These are phyloP conservation scores for Labrus mixtus DNA, from an alignment of 2,113 vertebrate species.

Conservation along the genomic window DNA sequence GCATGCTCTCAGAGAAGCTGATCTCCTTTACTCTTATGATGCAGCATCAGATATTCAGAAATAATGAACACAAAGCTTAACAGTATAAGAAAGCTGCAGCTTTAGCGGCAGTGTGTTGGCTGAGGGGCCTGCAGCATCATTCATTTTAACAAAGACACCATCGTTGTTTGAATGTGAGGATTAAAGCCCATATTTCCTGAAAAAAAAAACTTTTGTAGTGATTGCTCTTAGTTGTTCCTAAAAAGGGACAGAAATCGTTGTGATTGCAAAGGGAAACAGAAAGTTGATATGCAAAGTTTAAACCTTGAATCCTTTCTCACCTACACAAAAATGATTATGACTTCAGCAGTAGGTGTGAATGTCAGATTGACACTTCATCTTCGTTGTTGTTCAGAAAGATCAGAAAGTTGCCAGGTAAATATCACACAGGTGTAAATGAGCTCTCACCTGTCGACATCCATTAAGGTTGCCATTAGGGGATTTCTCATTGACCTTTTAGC, in stretches of 20 bases:
- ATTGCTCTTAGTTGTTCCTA: background rate
- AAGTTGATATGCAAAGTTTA: too few species aligned
- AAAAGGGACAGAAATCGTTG: background rate
- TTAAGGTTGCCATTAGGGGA: background rate
- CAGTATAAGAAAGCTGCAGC: background rate
- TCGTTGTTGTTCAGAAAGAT: background rate
- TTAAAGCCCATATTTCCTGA: background rate
- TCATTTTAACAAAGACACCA: background rate
- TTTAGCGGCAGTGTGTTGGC: background rate
- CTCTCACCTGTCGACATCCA: background rate
- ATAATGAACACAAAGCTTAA: background rate
- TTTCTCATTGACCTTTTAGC: background rate
- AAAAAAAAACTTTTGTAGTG: background rate
- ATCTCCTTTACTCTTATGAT: background rate
- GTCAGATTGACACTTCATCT: background rate
- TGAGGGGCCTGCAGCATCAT: background rate
- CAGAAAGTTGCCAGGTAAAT: background rate
- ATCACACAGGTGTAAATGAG: background rate
- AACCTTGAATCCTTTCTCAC: too few species aligned
- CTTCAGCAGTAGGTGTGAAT: too few species aligned
- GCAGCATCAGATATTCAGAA: background rate
- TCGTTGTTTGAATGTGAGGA: background rate
- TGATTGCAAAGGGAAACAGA: too few species aligned
- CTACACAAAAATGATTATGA: background rate
- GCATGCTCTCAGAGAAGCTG: background rate